phyloP scores from a whole-genome alignment of 2,888 invertebrate genomes.

The Bursaphelenchus okinawaensis region DNA sequence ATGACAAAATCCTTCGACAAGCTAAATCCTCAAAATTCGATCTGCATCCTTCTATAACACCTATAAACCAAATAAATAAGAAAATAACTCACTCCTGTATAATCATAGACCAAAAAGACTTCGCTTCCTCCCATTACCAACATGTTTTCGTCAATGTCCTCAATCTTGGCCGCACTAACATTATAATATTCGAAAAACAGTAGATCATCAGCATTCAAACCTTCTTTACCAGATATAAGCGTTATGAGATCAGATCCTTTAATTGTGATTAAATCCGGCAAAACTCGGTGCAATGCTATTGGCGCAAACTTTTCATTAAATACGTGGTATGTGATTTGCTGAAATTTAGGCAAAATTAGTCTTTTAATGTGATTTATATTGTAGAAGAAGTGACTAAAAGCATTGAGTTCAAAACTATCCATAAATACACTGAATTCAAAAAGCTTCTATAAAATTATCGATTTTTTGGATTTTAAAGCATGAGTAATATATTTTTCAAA shows the following conservation, averaged over 20 bases:
- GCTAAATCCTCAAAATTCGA: too few species aligned
- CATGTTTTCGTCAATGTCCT: not conserved
- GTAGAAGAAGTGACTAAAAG: too few species aligned
- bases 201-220: not conserved
- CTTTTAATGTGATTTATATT: too few species aligned
- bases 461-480: too few species aligned
- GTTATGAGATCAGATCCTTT: not conserved
- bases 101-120: not conserved
- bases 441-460: too few species aligned
- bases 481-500: too few species aligned
- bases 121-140: not conserved
- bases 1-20: too few species aligned
- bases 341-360: too few species aligned
- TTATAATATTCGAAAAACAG: not conserved
- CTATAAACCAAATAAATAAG: too few species aligned
- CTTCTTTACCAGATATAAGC: not conserved
- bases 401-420: too few species aligned
- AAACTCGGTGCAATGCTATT: not conserved
- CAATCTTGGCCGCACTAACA: not conserved
- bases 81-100: not conserved
- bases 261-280: not conserved
- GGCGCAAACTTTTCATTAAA: not conserved
- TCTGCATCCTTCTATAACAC: too few species aligned
- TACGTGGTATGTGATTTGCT: not conserved
- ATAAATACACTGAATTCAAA: too few species aligned